Percentiles rank a stretch among this genome's conserved stretches.
Conservation (phyloP, 2,113 vertebrate genomes). For the Rhabdornis inornatus region DNA sequence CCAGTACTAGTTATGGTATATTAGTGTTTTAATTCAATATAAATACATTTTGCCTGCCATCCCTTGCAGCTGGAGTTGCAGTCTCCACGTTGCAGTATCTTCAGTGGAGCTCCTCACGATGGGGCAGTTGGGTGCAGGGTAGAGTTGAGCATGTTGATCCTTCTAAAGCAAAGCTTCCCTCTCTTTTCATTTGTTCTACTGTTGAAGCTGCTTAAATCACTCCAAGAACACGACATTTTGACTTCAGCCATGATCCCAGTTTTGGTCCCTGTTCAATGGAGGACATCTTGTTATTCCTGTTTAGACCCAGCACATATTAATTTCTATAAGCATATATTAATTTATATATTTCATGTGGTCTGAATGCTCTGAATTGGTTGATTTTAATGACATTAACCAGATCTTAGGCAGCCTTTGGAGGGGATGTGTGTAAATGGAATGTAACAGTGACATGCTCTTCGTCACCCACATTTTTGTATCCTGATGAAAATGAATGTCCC, state of each 20-base stretch:
- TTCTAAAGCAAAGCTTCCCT: background rate
- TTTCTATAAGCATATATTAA: background rate
- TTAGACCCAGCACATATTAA: background rate
- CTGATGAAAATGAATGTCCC: background rate
- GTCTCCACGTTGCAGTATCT: background rate
- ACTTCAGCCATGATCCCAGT: background rate
- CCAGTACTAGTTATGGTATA: background rate
- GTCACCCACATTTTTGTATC: background rate
- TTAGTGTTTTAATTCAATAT: background rate
- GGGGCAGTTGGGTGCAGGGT: background rate
- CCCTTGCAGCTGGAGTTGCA: background rate
- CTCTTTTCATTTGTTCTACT: background rate
- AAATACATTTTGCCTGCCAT: background rate
- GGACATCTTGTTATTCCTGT: background rate
- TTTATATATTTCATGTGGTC: background rate
- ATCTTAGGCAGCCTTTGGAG: background rate
- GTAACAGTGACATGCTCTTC: background rate
- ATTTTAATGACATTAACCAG: background rate
- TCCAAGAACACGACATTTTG: background rate
- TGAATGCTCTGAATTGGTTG: background rate
- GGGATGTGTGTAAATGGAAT: fast-evolving
- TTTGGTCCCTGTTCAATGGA: background rate
- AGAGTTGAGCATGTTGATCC: background rate
- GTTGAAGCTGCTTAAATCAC: background rate
- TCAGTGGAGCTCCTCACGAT: background rate